Conservation (phyloP, 2,113 vertebrate genomes). For the Gnathonemus longibarbis region DNA sequence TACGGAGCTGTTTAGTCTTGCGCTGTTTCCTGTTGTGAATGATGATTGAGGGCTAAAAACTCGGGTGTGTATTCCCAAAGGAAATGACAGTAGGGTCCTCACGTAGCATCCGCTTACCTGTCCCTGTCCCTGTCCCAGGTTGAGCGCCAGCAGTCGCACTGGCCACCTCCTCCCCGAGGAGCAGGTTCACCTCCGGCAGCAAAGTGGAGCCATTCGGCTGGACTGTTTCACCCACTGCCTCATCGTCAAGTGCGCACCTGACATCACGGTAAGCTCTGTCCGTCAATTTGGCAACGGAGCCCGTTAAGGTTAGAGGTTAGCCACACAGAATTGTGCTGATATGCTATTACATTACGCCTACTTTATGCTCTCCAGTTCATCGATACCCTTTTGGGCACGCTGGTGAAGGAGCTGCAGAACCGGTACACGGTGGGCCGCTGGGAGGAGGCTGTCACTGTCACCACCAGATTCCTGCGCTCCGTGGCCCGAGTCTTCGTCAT, state of each 20-base stretch:
- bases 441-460: slow-evolving; percentile 88
- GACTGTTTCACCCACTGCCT: slow-evolving; percentile 99
- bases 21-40: neutral
- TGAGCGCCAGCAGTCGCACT: slow-evolving; percentile 96
- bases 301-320: neutral
- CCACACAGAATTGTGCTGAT: neutral
- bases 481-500: slow-evolving; percentile 97
- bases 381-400: slow-evolving; percentile 92
- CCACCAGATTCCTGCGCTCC: slow-evolving; percentile 91
- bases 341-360: neutral
- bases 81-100: neutral
- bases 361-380: slow-evolving; percentile 68
- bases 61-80: neutral
- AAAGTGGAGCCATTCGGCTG: slow-evolving; percentile 94
- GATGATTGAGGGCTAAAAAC: neutral
- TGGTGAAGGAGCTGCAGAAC: slow-evolving; percentile 96
- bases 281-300: neutral
- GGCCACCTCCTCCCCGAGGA: slow-evolving; percentile 96
- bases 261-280: slow-evolving; percentile 79
- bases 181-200: slow-evolving; percentile 96
- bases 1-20: neutral
- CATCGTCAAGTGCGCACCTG: slow-evolving; percentile 96
- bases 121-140: slow-evolving; percentile 51
- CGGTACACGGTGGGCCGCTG: slow-evolving; percentile 88
- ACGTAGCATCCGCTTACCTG: neutral